These are phyloP conservation scores for Caenorhabditis latens DNA, from an alignment of 1,140 invertebrate species.

Conservation along the genomic window DNA sequence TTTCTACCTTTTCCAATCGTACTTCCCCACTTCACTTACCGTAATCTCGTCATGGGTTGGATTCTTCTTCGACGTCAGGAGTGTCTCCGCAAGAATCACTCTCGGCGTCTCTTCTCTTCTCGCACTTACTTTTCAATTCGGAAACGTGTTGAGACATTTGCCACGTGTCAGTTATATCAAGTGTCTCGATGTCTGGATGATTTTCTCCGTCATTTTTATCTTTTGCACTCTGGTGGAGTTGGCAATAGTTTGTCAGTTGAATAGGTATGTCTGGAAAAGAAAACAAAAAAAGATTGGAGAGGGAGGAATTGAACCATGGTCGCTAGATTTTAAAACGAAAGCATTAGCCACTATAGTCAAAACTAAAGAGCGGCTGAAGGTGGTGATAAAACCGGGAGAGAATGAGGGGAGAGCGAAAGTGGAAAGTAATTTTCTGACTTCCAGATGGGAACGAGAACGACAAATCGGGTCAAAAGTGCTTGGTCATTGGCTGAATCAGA, in stretches of 20 bases:
- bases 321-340: not conserved
- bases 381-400: too few species aligned
- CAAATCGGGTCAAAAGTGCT: slow-evolving; percentile 77
- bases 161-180: slow-evolving; percentile 77
- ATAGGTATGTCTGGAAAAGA: slow-evolving; percentile 51
- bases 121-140: slow-evolving; percentile 77
- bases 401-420: too few species aligned
- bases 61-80: slow-evolving; percentile 77
- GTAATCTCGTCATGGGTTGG: slow-evolving; percentile 77
- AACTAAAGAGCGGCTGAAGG: too few species aligned
- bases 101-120: slow-evolving; percentile 75
- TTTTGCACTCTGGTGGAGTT: slow-evolving; percentile 76
- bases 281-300: not conserved
- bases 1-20: slow-evolving; percentile 77
- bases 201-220: slow-evolving; percentile 75
- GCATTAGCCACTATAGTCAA: too few species aligned
- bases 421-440: not conserved
- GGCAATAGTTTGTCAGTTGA: slow-evolving; percentile 77
- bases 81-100: slow-evolving; percentile 77
- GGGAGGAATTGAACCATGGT: too few species aligned
- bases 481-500: slow-evolving; percentile 77
- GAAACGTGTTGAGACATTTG: slow-evolving; percentile 76
- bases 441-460: slow-evolving; percentile 75
- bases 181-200: slow-evolving; percentile 78
- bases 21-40: slow-evolving; percentile 76